Conservation (phyloP, 2,113 vertebrate species). For the Bufo gargarizans region DNA sequence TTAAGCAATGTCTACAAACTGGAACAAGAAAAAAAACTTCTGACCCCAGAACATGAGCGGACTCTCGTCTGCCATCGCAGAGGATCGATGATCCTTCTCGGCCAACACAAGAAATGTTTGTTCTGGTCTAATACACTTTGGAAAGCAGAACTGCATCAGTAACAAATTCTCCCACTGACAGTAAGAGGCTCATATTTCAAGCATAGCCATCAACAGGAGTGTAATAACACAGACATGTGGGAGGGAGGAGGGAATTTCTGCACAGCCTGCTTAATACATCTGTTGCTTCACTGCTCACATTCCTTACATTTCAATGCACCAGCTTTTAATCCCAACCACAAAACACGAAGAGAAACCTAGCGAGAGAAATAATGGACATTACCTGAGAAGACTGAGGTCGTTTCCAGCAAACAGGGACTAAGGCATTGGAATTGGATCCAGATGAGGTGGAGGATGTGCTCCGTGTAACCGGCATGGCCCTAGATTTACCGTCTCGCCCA, state of each 20-base stretch:
- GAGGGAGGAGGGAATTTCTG: slow-evolving; percentile 12
- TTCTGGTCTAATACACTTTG: slow-evolving; percentile 11
- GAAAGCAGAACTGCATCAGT: background rate
- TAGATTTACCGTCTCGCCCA: slow-evolving; percentile 88
- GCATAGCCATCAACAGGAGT: background rate
- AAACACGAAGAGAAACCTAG: background rate
- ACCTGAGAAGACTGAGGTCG: slow-evolving; percentile 96
- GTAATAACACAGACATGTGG: background rate
- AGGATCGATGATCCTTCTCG: background rate
- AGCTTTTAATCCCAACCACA: background rate
- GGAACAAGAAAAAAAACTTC: background rate
- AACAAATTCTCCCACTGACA: background rate
- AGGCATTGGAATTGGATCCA: slow-evolving; percentile 94
- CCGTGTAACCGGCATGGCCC: slow-evolving; percentile 90
- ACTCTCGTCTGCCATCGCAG: background rate
- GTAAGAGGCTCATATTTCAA: background rate
- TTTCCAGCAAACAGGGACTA: slow-evolving; percentile 98
- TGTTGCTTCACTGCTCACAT: background rate
- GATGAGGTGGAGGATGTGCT: slow-evolving; percentile 97
- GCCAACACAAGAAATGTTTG: slow-evolving; percentile 5
- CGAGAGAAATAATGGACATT: slow-evolving; percentile 26
- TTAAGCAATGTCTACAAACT: background rate
- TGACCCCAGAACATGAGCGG: background rate
- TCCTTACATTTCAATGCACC: slow-evolving; percentile 32
- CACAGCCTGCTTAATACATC: slow-evolving; percentile 16